Percentiles rank a stretch among this genome's conserved stretches.
Conservation (phyloP, 2,888 invertebrate species). For the Callosobruchus maculatus region DNA sequence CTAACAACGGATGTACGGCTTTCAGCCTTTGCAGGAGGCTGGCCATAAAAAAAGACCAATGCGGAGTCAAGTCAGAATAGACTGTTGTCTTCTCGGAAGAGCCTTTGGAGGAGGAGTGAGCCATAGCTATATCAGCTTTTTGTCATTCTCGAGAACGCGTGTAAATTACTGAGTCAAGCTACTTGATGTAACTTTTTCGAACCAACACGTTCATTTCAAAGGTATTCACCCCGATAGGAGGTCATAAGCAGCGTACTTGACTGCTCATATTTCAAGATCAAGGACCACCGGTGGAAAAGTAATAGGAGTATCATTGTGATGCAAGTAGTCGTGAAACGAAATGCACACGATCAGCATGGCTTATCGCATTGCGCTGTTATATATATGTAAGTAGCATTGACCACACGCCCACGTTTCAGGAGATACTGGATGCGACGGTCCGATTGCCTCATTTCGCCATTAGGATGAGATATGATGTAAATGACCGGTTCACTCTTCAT, state of each 20-base stretch:
- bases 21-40: too few species aligned
- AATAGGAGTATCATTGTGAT: background rate
- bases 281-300: background rate
- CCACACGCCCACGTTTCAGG: background rate
- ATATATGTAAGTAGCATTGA: background rate
- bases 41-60: too few species aligned
- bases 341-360: background rate
- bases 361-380: background rate
- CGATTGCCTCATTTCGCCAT: background rate
- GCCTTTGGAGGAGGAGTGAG: too few species aligned
- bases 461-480: background rate
- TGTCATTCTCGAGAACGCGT: too few species aligned
- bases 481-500: too few species aligned
- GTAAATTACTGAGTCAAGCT: too few species aligned
- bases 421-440: background rate
- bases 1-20: too few species aligned
- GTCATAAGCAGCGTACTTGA: background rate
- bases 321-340: background rate
- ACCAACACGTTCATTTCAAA: too few species aligned
- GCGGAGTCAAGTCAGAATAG: too few species aligned
- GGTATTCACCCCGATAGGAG: background rate
- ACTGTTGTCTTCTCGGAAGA: too few species aligned
- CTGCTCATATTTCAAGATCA: background rate
- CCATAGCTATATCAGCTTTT: too few species aligned
- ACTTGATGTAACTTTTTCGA: too few species aligned